Conservation (phyloP, 2,797 vertebrate species). For the Anguilla anguilla region DNA sequence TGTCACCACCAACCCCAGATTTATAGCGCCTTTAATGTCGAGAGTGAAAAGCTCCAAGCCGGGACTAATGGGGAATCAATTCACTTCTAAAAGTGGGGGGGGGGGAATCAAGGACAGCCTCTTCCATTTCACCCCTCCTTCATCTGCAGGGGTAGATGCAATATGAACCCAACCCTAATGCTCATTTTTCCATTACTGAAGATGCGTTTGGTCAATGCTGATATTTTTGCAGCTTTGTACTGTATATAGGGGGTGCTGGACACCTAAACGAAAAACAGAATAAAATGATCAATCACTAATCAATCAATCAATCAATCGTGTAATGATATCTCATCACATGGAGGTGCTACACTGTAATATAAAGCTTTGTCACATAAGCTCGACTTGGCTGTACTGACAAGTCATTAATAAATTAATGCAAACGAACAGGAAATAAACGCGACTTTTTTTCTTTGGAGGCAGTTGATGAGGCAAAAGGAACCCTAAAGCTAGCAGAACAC, state of each 20-base stretch:
- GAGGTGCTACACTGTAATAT: no score
- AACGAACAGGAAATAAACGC: no score
- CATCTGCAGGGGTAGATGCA: slow-evolving; percentile 65
- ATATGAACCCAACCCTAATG: slow-evolving; percentile 51
- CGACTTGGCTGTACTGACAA: no score
- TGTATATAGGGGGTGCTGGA: not conserved
- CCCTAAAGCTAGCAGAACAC: no score
- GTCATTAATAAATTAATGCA: no score
- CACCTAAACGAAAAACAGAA: no score
- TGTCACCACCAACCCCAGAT: slow-evolving; percentile 57
- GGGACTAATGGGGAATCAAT: slow-evolving; percentile 46
- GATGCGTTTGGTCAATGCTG: not conserved
- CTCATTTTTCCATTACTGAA: not conserved
- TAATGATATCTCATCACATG: no score
- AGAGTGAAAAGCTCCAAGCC: slow-evolving; percentile 17
- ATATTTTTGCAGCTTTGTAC: not conserved
- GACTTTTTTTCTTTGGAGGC: no score
- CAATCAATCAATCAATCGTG: not conserved
- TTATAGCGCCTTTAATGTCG: slow-evolving; percentile 64
- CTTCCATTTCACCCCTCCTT: slow-evolving; percentile 57
- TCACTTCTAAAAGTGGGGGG: slow-evolving; percentile 57
- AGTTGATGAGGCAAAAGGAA: no score
- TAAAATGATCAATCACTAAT: not conserved
- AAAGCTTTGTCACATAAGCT: no score
- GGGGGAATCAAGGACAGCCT: slow-evolving; percentile 67